These are phyloP conservation scores for Amblyornis subalaris DNA, from an alignment of 2,113 vertebrate species.

Conservation along the genomic window DNA sequence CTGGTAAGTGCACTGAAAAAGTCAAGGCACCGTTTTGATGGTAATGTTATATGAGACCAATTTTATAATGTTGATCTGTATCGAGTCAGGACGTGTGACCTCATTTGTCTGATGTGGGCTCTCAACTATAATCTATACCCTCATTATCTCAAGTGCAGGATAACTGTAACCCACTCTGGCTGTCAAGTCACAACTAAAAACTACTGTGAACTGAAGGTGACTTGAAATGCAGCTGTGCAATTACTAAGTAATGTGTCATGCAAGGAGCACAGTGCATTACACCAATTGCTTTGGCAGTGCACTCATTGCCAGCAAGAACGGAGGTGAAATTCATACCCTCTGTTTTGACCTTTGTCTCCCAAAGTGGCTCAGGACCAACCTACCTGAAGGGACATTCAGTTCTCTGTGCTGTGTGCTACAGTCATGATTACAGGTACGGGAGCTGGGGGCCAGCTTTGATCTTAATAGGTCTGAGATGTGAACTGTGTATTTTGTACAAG, in stretches of 20 bases:
- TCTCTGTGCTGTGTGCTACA: neutral
- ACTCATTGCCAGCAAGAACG: neutral
- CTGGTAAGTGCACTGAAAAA: neutral
- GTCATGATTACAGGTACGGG: neutral
- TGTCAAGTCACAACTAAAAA: neutral
- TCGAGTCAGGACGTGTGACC: neutral
- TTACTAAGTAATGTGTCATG: slow-evolving; percentile 9
- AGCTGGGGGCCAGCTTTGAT: neutral
- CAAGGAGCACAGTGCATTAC: slow-evolving; percentile 6
- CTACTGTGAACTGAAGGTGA: slow-evolving; percentile 11
- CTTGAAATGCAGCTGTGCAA: neutral
- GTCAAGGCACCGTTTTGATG: neutral
- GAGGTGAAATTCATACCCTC: slow-evolving; percentile 4
- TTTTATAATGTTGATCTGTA: neutral
- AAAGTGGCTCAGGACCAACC: neutral
- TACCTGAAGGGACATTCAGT: neutral
- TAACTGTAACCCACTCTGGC: neutral
- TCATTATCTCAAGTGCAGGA: slow-evolving; percentile 18
- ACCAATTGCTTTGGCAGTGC: neutral
- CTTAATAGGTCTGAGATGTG: neutral
- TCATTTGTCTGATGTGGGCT: neutral
- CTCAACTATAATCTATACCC: neutral
- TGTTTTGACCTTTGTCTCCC: neutral
- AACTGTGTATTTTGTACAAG: neutral
- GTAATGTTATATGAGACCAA: neutral